Percentiles rank a stretch among this genome's conserved stretches.
phyloP scores from a whole-genome alignment of 2,797 vertebrate genomes.

The Peromyscus aztecus region DNA sequence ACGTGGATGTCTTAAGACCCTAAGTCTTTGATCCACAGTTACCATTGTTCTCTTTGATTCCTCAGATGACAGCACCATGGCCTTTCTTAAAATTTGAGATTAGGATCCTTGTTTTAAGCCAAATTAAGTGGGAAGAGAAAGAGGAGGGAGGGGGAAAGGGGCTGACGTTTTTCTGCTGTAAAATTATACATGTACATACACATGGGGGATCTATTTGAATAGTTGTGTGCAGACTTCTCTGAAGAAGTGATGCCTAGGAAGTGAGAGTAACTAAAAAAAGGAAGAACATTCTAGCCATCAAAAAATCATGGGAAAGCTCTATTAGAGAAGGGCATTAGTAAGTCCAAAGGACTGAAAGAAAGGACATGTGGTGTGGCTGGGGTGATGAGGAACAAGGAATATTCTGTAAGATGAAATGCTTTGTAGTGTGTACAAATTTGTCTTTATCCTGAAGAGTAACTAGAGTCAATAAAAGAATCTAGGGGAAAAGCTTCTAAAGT shows the following conservation, averaged over 20 bases:
- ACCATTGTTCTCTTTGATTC: not conserved
- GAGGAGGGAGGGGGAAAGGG: not conserved
- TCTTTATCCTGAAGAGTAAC: conserved; percentile 16
- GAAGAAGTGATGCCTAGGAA: not conserved
- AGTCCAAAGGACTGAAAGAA: conserved; percentile 11
- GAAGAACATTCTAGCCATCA: conserved; percentile 18
- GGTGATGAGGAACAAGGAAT: not conserved
- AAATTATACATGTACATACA: conserved; percentile 30
- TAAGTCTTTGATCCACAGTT: not conserved
- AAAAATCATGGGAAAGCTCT: conserved; percentile 16
- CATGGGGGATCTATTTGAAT: not conserved
- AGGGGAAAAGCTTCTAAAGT: not conserved
- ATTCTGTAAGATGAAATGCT: not conserved
- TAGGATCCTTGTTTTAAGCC: conserved; percentile 10
- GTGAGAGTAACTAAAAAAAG: conserved; percentile 41
- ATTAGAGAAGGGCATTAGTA: conserved; percentile 41
- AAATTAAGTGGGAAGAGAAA: not conserved
- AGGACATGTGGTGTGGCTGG: not conserved
- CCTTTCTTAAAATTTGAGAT: not conserved
- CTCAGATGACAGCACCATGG: not conserved
- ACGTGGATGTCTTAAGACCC: not conserved
- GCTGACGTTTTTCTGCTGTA: not conserved
- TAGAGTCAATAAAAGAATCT: not conserved
- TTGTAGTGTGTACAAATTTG: not conserved
- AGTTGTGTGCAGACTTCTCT: conserved; percentile 11